phyloP scores from a whole-genome alignment of 2,888 invertebrate genomes.

The Dasysyrphus tricinctus region DNA sequence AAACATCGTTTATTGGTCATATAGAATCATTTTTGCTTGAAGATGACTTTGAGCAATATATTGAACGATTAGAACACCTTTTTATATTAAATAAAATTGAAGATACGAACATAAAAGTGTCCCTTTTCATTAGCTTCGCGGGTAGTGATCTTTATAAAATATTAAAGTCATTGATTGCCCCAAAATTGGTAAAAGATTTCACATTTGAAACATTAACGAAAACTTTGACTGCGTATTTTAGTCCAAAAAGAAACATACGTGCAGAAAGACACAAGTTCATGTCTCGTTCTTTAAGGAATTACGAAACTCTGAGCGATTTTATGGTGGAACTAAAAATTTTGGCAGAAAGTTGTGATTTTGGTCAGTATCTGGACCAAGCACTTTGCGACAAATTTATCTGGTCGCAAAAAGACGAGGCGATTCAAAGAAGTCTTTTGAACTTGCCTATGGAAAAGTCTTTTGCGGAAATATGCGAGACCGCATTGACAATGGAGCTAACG shows the following conservation, averaged over 20 bases:
- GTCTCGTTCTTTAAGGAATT: too few relatives aligned
- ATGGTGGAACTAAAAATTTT: too few relatives aligned
- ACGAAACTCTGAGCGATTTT: too few relatives aligned
- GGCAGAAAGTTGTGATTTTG: too few relatives aligned
- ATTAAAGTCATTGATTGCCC: too few relatives aligned
- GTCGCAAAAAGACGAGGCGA: conserved; percentile 16
- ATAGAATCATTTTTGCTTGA: conserved; percentile 28
- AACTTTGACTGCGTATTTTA: conserved; percentile 30
- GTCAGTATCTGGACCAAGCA: conserved; percentile 40
- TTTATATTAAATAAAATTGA: conserved; percentile 27
- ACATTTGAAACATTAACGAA: conserved; percentile 16
- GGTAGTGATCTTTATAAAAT: conserved; percentile 40
- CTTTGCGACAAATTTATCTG: conserved; percentile 40
- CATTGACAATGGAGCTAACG: too few relatives aligned
- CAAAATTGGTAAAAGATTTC: conserved; percentile 32
- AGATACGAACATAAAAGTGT: conserved; percentile 9
- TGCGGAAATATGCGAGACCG: too few relatives aligned
- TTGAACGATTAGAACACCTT: too few relatives aligned
- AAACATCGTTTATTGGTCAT: too few relatives aligned
- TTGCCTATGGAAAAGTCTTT: too few relatives aligned
- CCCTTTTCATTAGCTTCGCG: conserved; percentile 21
- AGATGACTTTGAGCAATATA: conserved; percentile 40
- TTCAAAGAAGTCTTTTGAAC: conserved; percentile 41
- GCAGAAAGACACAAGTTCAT: conserved; percentile 8
- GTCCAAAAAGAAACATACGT: conserved; percentile 40